phyloP scores from a whole-genome alignment of 92 coral and sea anemone genomes.

The Parazoanthus darwini region DNA sequence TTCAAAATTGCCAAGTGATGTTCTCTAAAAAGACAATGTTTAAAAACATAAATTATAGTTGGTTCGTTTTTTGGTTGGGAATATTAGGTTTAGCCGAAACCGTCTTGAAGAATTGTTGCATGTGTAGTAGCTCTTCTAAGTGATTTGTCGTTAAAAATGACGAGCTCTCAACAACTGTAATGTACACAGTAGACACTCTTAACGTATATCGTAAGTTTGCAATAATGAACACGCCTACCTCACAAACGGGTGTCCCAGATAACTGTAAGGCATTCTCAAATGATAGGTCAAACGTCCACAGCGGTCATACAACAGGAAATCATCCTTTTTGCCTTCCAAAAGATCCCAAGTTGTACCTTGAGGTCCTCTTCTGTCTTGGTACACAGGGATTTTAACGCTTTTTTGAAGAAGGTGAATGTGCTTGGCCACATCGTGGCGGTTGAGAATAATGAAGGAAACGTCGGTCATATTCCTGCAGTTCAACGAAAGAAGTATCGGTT shows the following conservation, averaged over 20 bases:
- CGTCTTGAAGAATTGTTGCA: neutral
- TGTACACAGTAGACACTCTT: too few species aligned
- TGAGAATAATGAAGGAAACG: conserved; percentile 74
- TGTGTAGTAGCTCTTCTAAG: neutral
- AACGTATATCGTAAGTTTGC: neutral
- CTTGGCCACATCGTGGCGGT: conserved; percentile 48
- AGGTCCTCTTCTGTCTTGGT: conserved; percentile 57
- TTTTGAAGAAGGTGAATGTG: conserved; percentile 36
- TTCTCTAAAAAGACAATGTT: too few species aligned
- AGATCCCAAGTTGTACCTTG: conserved; percentile 29
- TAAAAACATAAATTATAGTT: too few species aligned
- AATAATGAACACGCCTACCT: conserved; percentile 5
- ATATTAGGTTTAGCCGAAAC: too few species aligned
- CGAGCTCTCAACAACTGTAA: too few species aligned
- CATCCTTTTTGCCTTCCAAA: conserved; percentile 64
- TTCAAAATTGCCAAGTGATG: too few species aligned
- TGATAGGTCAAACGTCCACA: conserved; percentile 76
- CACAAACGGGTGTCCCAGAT: conserved; percentile 30
- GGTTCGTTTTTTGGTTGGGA: too few species aligned
- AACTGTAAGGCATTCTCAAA: conserved; percentile 60
- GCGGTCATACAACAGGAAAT: conserved; percentile 71
- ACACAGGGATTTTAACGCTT: conserved; percentile 66
- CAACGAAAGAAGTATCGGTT: neutral
- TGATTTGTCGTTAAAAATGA: neutral
- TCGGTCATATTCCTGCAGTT: conserved; percentile 49